Base-by-base conservation (phyloP, 2,113 vertebrate genomes). In the Hippopotamus amphibius region DNA sequence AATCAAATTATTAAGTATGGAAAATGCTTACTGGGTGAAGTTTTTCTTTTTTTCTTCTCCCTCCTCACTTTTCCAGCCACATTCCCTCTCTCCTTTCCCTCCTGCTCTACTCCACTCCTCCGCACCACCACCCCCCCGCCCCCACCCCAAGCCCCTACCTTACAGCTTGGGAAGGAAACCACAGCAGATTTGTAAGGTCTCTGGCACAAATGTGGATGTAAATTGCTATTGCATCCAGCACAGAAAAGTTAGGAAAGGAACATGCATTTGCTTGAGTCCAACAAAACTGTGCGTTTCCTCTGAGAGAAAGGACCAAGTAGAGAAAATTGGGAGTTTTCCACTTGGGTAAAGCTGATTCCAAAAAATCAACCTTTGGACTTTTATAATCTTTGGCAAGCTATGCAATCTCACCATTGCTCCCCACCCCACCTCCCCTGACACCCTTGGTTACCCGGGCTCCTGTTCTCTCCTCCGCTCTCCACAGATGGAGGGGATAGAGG, bases 1-100 rank as follows among this genome's bases (percentile, higher is more conserved):
- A 99, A 99, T 99, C 98, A 98, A 99, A 99, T 99, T 99, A 99
- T 99, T 99, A 99, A 99, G 98, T 99, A 98, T 98, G 98, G 98
- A 98, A 98, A 99, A 98, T 98, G 98, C 98, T 98, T 98, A 97
- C 98, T 74, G 80, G 98, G 96, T 98, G 68, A 97, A 97, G 98
- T 97, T 96, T 97, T 94, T 84, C 94, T 97, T 94, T 94, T 94
- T 84, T 82, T 96, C 66, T 57, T 93, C 41, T 88, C 83, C 57
- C 61, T 96, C 77, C 76, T 97, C 37, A 93, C 76, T 95, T 84
- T 97, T 66, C 92, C 96, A 93, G 10, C 87, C 81, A 79, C 84
- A 37, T 81, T 97, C 55, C 48, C 61, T 71, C 22, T 81, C 83
- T 96, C 63, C 68, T 87, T 74, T 95, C 43, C n/a, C 28, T 96